Evolutionary conservation across 2,113 vertebrate genomes (phyloP), one percentile per base, ranked within the genome.

Genomic region (Mesembrinibis cayennensis): DNA sequence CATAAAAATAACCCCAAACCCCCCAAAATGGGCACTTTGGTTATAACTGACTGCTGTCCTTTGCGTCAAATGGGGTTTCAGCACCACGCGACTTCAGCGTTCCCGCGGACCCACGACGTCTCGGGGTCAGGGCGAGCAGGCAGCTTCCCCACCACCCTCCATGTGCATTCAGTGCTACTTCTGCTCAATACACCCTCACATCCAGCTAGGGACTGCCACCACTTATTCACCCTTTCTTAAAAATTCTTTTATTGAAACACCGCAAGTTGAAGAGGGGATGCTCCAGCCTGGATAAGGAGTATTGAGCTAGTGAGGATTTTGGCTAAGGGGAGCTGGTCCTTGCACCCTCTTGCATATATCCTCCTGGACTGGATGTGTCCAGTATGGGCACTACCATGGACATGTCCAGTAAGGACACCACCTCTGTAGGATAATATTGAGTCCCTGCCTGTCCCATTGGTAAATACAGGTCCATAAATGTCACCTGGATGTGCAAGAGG

Each of bases 31-130:
- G 8, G 11, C 19, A 15, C 26, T 22, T 30, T n/a, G 42, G 49
- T 56, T 62, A 13, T 7, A 73, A 70, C 26, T 5, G 21, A 15
- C 22, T 8, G 42, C 38, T 21, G 25, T 29, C 47, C 25, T 23
- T 42, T 0, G 0, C 2, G 4, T 45, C 22, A 56, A 58, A 67
- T 0, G 2, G 32, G 44, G 20, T 13, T 50, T 38, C 2, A 67
- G 70, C 65, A 65, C 7, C 52, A 34, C 4, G 7, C 5, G 8
- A 32, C 38, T 25, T 6, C 59, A 45, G 61, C 5, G 10, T 50
- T 76, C 42, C 67, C 10, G 9, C 0, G 8, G 26, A 42, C 2
- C 8, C 0, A 0, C 2, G 40, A 53, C 18, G 20, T 27, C 20
- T 32, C 0, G 1, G 38, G 63, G 36, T 32, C 4, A 10, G 26